phyloP scores from a whole-genome alignment of 1,140 invertebrate genomes.

The Drosophila melanica region DNA sequence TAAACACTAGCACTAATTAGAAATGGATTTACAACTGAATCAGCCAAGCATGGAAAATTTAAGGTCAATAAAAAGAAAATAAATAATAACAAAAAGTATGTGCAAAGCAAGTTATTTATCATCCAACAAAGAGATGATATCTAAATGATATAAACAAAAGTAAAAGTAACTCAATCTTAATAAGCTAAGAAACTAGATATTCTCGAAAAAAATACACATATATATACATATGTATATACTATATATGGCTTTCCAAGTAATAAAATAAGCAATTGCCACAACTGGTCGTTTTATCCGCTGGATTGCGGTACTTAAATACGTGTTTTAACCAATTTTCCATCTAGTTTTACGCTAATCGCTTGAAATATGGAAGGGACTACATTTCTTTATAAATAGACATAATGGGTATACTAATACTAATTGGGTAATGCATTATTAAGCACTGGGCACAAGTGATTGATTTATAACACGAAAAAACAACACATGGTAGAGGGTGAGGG shows the following conservation, averaged over 20 bases:
- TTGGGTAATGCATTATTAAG: background rate
- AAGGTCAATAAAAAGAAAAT: constrained; percentile 8
- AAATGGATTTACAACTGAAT: background rate
- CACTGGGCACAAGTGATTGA: constrained; percentile 33
- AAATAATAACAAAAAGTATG: background rate
- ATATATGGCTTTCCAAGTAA: no score
- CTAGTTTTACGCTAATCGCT: no score
- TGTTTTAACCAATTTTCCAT: no score
- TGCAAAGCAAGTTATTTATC: background rate
- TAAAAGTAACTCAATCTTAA: background rate
- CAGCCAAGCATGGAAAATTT: constrained; percentile 11
- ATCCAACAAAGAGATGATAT: constrained; percentile 5
- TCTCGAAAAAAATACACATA: background rate
- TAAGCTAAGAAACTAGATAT: background rate
- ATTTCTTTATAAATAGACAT: background rate
- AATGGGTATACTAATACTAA: no score
- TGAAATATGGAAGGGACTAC: background rate
- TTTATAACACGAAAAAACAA: constrained; percentile 33
- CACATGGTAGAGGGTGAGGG: constrained; percentile 5
- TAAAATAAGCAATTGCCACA: no score
- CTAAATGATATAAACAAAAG: constrained; percentile 4
- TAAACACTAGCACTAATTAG: constrained; percentile 3
- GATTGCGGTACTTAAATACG: no score
- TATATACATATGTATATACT: no score
- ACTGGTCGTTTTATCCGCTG: no score